Conservation (phyloP, 2,888 invertebrate genomes). For the Luperina testacea region DNA sequence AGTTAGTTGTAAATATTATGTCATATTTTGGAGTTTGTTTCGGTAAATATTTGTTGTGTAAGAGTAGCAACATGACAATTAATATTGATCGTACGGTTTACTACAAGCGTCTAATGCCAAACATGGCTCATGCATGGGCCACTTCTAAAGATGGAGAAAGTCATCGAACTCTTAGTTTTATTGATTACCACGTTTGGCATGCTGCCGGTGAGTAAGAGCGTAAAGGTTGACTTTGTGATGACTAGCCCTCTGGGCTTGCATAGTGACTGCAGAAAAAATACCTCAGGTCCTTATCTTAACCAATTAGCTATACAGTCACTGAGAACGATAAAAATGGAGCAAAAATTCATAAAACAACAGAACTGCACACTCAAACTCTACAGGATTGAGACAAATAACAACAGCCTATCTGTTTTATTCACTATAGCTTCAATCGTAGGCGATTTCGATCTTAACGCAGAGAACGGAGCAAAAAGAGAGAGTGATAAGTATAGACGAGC, state of each 20-base stretch:
- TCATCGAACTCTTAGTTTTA: constrained; percentile 26
- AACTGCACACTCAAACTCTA: constrained; percentile 9
- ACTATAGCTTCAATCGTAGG: constrained; percentile 12
- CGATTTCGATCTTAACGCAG: constrained; percentile 16
- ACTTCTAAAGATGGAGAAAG: constrained; percentile 26
- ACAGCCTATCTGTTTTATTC: constrained; percentile 31
- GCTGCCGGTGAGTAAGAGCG: neutral
- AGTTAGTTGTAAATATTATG: constrained; percentile 29
- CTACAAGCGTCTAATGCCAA: constrained; percentile 4
- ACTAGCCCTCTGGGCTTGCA: neutral
- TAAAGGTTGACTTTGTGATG: neutral
- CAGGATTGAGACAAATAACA: constrained; percentile 22
- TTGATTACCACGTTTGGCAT: constrained; percentile 18
- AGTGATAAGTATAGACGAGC: constrained; percentile 2
- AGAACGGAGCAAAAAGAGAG: neutral
- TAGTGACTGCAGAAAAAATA: neutral
- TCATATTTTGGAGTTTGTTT: constrained; percentile 29
- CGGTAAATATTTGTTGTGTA: constrained; percentile 30
- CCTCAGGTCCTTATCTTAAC: neutral
- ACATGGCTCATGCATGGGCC: constrained; percentile 3
- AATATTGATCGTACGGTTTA: constrained; percentile 4
- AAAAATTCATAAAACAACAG: constrained; percentile 18
- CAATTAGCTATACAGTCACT: neutral
- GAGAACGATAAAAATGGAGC: neutral
- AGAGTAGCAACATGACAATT: neutral